These are phyloP conservation scores for Falco novaeseelandiae DNA, from an alignment of 2,797 vertebrate species.

Conservation along the genomic window DNA sequence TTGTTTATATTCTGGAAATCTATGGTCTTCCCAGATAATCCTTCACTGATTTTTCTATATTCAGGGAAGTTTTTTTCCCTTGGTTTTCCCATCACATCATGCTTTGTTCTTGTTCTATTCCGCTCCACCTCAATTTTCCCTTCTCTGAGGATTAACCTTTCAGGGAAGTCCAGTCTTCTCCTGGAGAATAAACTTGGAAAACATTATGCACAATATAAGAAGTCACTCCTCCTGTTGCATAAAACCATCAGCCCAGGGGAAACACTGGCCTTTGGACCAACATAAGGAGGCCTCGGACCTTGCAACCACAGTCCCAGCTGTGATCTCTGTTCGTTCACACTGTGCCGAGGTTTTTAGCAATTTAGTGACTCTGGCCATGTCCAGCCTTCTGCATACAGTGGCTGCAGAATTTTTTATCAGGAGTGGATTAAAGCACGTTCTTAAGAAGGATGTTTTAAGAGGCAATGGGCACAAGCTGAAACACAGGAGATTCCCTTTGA, in stretches of 20 bases:
- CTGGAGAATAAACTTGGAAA: not conserved
- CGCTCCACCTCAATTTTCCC: not conserved
- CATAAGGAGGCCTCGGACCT: not conserved
- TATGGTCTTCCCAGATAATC: not conserved
- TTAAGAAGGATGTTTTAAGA: not conserved
- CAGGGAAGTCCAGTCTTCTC: not conserved
- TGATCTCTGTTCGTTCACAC: not conserved
- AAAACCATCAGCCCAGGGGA: not conserved
- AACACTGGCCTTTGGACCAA: not conserved
- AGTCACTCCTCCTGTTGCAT: not conserved
- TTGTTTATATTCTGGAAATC: not conserved
- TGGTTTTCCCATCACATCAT: not conserved
- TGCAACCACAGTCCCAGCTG: not conserved
- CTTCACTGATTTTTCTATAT: not conserved
- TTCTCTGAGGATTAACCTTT: not conserved
- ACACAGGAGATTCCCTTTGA: not conserved
- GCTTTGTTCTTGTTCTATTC: not conserved
- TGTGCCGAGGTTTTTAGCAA: not conserved
- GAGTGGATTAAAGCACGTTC: not conserved
- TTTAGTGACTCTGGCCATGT: not conserved
- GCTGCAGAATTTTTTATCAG: not conserved
- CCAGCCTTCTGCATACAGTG: not conserved
- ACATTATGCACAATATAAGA: not conserved
- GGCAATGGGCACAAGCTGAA: not conserved
- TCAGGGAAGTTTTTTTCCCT: not conserved